phyloP scores from a whole-genome alignment of 2,113 vertebrate genomes.

The Amia ocellicauda region DNA sequence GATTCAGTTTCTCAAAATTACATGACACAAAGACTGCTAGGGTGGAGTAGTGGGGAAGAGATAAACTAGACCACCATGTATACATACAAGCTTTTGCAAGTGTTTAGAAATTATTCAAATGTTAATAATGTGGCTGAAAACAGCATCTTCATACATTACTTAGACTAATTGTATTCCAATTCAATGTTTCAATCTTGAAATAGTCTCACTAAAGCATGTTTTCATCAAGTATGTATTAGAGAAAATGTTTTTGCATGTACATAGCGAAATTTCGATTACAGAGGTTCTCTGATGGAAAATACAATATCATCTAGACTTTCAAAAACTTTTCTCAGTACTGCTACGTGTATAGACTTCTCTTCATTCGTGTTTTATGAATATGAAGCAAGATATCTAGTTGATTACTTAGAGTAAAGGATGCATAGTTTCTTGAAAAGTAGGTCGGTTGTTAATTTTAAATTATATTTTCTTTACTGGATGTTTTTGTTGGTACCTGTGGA shows the following conservation, averaged over 20 bases:
- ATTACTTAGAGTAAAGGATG: constrained; percentile 50
- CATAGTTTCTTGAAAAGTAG: constrained; percentile 43
- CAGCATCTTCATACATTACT: constrained; percentile 17
- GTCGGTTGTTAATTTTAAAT: constrained; percentile 59
- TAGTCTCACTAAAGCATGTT: constrained; percentile 21
- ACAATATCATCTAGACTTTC: constrained; percentile 50
- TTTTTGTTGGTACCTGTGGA: constrained; percentile 45
- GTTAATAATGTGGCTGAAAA: constrained; percentile 8
- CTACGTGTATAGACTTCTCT: constrained; percentile 49
- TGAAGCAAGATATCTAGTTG: constrained; percentile 62
- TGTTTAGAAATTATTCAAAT: neutral
- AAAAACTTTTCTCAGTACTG: constrained; percentile 43
- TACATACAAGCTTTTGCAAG: too few species aligned
- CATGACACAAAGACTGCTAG: too few species aligned
- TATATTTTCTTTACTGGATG: constrained; percentile 52
- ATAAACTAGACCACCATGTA: too few species aligned
- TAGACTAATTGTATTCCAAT: constrained; percentile 11
- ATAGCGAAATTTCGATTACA: constrained; percentile 6
- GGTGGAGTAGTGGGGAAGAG: neutral
- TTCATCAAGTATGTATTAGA: neutral
- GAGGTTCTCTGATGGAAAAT: constrained; percentile 4
- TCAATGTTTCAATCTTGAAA: neutral
- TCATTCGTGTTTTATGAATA: constrained; percentile 74
- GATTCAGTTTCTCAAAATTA: too few species aligned
- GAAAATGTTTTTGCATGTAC: constrained; percentile 19